Evolutionary conservation across 2,113 vertebrate genomes (phyloP).

Genomic region (Oplegnathus fasciatus): DNA sequence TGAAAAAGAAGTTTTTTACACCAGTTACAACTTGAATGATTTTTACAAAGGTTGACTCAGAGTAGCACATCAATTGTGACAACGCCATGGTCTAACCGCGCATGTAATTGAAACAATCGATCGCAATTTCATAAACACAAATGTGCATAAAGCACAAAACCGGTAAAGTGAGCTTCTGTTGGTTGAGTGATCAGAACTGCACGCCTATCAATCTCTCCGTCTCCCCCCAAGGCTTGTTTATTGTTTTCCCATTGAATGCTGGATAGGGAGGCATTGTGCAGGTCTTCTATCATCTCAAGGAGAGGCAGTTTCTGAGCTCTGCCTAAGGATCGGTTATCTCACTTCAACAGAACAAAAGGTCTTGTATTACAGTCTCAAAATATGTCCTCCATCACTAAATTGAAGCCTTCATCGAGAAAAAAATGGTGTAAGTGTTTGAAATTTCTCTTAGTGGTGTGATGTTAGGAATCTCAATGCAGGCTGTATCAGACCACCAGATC

Average conservation of each 20-base stretch:
- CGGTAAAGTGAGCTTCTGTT: constrained; percentile 69
- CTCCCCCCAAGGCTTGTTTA: constrained; percentile 53
- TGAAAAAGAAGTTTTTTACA: constrained; percentile 47
- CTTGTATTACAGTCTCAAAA: constrained; percentile 41
- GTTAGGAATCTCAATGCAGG: not conserved
- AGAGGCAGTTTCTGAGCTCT: constrained; percentile 47
- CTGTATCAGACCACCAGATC: not conserved
- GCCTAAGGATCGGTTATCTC: constrained; percentile 52
- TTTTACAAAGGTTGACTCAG: constrained; percentile 67
- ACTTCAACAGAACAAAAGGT: constrained; percentile 55
- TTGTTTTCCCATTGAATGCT: constrained; percentile 63
- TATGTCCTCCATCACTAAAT: constrained; percentile 38
- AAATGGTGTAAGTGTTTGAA: constrained; percentile 11
- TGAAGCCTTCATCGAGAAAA: constrained; percentile 14
- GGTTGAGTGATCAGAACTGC: constrained; percentile 78
- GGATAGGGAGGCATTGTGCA: constrained; percentile 48
- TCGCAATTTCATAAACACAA: constrained; percentile 81
- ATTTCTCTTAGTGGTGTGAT: not conserved
- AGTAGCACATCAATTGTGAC: constrained; percentile 76
- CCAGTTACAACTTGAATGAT: constrained; percentile 59
- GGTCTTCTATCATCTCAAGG: constrained; percentile 46
- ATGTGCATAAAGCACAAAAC: constrained; percentile 75
- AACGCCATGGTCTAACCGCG: constrained; percentile 65
- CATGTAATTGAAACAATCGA: constrained; percentile 84
- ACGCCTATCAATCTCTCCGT: constrained; percentile 72